These are phyloP conservation scores for Siniperca scherzeri DNA, from an alignment of 2,797 vertebrate species.

Conservation along the genomic window DNA sequence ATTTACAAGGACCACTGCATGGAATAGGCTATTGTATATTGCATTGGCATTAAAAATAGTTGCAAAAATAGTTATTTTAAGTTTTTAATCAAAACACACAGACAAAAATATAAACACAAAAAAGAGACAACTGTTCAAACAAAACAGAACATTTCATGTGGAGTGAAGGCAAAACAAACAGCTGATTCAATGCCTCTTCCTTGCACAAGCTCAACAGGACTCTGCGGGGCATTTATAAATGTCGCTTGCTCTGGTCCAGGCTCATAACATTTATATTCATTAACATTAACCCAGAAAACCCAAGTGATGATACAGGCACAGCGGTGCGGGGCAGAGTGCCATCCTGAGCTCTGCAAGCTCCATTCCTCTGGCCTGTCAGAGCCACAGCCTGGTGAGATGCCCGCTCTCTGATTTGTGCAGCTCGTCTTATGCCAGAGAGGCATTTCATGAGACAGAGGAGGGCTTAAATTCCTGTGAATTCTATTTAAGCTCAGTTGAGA, in stretches of 20 bases:
- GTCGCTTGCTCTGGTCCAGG: constrained; percentile 42
- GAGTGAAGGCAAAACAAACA: constrained; percentile 20
- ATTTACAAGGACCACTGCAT: constrained; percentile 19
- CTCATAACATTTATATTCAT: constrained; percentile 60
- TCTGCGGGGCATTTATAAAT: constrained; percentile 48
- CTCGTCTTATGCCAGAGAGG: constrained; percentile 64
- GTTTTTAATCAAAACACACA: neutral
- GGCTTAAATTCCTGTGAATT: constrained; percentile 48
- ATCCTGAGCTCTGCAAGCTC: constrained; percentile 68
- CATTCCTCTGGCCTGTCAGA: constrained; percentile 65
- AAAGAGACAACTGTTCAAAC: constrained; percentile 2
- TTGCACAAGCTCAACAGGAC: constrained; percentile 24
- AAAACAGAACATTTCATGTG: constrained; percentile 15
- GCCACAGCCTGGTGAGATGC: constrained; percentile 74
- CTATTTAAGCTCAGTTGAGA: constrained; percentile 50
- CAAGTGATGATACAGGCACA: constrained; percentile 49
- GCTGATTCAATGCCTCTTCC: constrained; percentile 12
- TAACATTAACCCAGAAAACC: constrained; percentile 67
- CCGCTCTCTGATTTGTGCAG: constrained; percentile 70
- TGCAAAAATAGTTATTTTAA: neutral
- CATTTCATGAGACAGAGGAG: constrained; percentile 52
- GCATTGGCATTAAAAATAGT: neutral
- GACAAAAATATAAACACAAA: neutral
- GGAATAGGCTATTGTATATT: neutral
- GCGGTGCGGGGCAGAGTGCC: constrained; percentile 68